Base-by-base conservation (phyloP, 1,140 invertebrate genomes). In the Bombus pascuorum region DNA sequence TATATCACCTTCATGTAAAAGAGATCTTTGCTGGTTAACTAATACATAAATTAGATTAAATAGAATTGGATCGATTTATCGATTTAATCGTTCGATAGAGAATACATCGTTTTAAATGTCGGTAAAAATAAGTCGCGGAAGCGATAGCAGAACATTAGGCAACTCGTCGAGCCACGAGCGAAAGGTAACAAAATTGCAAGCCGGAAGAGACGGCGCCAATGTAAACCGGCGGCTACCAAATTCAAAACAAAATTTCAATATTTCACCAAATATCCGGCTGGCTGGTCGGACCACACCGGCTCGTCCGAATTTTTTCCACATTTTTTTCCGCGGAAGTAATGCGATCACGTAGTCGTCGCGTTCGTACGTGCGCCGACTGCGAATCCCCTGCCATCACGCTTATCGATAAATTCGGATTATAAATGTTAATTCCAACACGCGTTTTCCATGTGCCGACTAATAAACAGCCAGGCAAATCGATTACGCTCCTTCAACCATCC, bases 241-340 rank as follows among this genome's bases (percentile, higher is more conserved):
- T 78, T 71, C 75, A 44, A 84, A 78, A 78, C 47, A 71, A 83
- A 53, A 84, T 84, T 84, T 84, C 82, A 84, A 84, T 79, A 78
- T 78, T 84, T 79, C 75, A 70, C n/a, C 65, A 42, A 81, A 81
- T 71, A 81, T 74, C 22, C 81, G 74, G 9, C 13, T 37, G n/a
- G 32, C 5, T 15, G 47, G 47, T 18, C n/a, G n/a, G 57, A 5
- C 75, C 71, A 18, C n/a, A 8, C 47, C 28, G 53, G 13, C 22
- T 18, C 22, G 15, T 13, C 15, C 75, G 22, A 83, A 78, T 59
- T 83, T 83, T 78, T 59, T 18, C 37, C 75, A 77, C 66, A 62
- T 44, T 74, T 65, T 74, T 74, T 44, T 37, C 65, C 39, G 12
- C 39, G 15, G n/a, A 34, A 42, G 47, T 84, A 84, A 84, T 78